A percentile compares a stretch with the other conserved stretches of the same genome.
Conservation (phyloP, 2,797 vertebrate genomes). For the Amniataba percoides region DNA sequence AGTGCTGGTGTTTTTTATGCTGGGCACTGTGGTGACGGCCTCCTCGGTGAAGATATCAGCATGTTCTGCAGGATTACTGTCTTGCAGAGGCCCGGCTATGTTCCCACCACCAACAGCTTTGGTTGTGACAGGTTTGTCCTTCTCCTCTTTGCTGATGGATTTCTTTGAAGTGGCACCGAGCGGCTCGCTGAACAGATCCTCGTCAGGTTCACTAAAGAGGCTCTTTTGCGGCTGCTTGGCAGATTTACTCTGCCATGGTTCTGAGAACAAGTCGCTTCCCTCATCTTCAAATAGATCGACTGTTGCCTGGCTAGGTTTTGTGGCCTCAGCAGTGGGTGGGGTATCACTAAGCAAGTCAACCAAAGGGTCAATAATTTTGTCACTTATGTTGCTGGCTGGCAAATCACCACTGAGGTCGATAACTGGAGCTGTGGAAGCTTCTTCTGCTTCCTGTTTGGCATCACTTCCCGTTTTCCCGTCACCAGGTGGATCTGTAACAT, state of each 20-base stretch:
- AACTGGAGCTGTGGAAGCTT: constrained; percentile 41
- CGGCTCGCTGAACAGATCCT: constrained; percentile 77
- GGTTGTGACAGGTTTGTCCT: constrained; percentile 41
- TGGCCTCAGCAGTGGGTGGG: constrained; percentile 15
- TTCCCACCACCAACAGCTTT: constrained; percentile 24
- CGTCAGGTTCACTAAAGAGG: constrained; percentile 75
- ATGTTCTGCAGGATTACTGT: constrained; percentile 40
- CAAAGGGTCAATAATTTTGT: constrained; percentile 60
- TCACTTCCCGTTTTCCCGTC: constrained; percentile 32
- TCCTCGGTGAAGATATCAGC: constrained; percentile 81
- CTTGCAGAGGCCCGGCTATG: constrained; percentile 53
- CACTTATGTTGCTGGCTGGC: not conserved
- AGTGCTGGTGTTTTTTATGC: constrained; percentile 78
- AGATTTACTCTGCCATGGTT: constrained; percentile 51
- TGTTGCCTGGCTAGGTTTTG: constrained; percentile 39
- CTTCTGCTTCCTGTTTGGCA: constrained; percentile 43
- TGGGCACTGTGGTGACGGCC: constrained; percentile 44
- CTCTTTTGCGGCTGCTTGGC: constrained; percentile 71
- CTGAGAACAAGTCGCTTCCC: constrained; percentile 74
- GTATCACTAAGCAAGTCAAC: constrained; percentile 57
- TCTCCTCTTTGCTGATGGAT: constrained; percentile 48
- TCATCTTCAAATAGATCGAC: constrained; percentile 76
- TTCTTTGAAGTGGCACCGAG: constrained; percentile 72
- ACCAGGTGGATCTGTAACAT: constrained; percentile 11
- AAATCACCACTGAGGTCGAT: constrained; percentile 47